These are phyloP conservation scores for Aphaenogaster floridana DNA, from an alignment of 1,140 invertebrate genomes.

Conservation along the genomic window DNA sequence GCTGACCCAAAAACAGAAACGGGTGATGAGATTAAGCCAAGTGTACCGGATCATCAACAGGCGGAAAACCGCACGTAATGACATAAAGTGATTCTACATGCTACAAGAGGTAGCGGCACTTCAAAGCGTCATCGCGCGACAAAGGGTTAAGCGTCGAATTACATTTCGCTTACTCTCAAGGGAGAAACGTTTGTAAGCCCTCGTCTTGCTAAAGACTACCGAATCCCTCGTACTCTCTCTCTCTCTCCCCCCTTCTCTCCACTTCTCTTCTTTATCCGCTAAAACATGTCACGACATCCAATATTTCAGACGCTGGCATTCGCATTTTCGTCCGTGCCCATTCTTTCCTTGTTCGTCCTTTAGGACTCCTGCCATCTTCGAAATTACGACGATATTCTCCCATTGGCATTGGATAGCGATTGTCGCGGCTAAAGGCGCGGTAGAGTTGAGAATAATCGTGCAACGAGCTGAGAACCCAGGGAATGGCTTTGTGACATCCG, in stretches of 20 bases:
- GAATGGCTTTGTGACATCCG: slow-evolving; percentile 61
- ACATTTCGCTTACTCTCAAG: slow-evolving; percentile 46
- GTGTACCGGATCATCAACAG: slow-evolving; percentile 43
- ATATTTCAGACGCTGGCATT: slow-evolving; percentile 47
- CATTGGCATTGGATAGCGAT: slow-evolving; percentile 57
- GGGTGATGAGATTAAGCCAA: background rate
- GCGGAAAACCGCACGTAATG: slow-evolving; percentile 43
- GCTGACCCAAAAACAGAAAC: slow-evolving; percentile 21
- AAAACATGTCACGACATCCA: slow-evolving; percentile 43
- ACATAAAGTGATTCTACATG: slow-evolving; percentile 57
- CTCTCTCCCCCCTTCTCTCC: background rate
- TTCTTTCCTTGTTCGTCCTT: slow-evolving; percentile 16
- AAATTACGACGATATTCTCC: slow-evolving; percentile 49
- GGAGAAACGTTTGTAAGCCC: slow-evolving; percentile 54
- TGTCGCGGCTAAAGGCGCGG: slow-evolving; percentile 52
- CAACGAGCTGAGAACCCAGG: slow-evolving; percentile 1
- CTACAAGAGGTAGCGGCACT: slow-evolving; percentile 32
- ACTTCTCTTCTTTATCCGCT: background rate
- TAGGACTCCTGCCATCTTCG: slow-evolving; percentile 32
- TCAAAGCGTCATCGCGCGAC: slow-evolving; percentile 49
- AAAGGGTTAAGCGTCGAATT: slow-evolving; percentile 63
- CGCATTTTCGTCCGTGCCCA: slow-evolving; percentile 19
- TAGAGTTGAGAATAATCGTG: slow-evolving; percentile 56
- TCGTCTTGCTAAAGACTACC: slow-evolving; percentile 31
- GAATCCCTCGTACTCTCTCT: background rate